These are phyloP conservation scores for Aegithalos caudatus DNA, from an alignment of 2,113 vertebrate species.

Conservation along the genomic window DNA sequence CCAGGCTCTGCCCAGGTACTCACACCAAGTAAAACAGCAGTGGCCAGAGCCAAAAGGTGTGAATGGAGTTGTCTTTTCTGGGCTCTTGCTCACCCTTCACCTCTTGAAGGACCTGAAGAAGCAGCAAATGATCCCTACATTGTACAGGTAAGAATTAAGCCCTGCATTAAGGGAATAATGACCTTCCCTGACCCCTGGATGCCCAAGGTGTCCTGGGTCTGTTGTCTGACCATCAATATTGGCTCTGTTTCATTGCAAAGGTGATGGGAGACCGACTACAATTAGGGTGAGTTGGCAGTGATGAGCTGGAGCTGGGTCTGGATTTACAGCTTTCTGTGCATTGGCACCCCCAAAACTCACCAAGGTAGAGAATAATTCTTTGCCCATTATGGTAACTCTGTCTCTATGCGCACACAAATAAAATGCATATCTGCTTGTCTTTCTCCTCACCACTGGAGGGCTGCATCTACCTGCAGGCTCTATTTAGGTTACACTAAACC, in stretches of 20 bases:
- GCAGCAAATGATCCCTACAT: neutral
- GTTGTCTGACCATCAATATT: neutral
- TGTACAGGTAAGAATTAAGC: neutral
- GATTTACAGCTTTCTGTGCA: neutral
- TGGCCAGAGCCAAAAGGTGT: neutral
- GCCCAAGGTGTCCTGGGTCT: neutral
- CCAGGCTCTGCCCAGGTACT: neutral
- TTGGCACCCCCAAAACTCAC: neutral
- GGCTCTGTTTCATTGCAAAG: neutral
- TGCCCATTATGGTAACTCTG: fast-evolving
- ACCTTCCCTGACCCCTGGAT: neutral
- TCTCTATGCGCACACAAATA: neutral
- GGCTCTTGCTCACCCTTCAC: neutral
- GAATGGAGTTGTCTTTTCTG: neutral
- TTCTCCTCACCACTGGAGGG: conserved; percentile 38
- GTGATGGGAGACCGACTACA: fast-evolving
- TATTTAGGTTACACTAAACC: neutral
- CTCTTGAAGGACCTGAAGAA: neutral
- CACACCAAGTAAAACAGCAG: neutral
- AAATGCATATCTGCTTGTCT: neutral
- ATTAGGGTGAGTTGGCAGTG: neutral
- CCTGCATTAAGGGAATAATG: neutral
- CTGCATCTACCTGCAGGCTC: neutral
- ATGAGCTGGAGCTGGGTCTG: fast-evolving
- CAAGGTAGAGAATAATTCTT: neutral